Base-by-base conservation (phyloP, 2,797 vertebrate genomes). In the Siniperca obscura region DNA sequence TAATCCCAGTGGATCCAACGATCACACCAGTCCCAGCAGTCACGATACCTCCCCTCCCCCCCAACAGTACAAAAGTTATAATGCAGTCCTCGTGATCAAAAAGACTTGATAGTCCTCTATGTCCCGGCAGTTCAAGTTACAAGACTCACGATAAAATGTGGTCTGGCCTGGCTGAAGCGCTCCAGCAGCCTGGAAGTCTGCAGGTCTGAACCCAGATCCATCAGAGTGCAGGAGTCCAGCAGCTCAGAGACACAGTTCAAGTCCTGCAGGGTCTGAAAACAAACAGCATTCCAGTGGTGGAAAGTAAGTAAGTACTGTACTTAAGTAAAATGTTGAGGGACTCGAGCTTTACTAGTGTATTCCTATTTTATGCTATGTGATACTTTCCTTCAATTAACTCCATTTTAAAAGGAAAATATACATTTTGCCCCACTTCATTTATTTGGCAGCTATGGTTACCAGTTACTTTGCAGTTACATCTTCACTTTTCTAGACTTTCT, bases 171-270 rank as follows among this genome's bases (percentile, higher is more conserved):
- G 50, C 84, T 95, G 90, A 98, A 95, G 70, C 90, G 95, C 68
- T 96, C 92, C 79, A 93, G 93, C 74, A 98, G 92, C 74, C 92
- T 95, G 71, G 93, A 91, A 87, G 91, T 91, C 78, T 92, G 92
- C 81, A 93, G 82, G 67, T 96, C 96, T 77, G 93, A 96, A 79
- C 96, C 97, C 87, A 98, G 95, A 81, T 97, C 96, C 84, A 97
- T 77, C n/a, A 86, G 91, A 67, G 92, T 93, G 62, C 94, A 89
- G n/a, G 96, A 93, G 67, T 92, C 94, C 65, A 98, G 94, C 22
- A 93, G 90, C 55, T 97, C 95, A 60, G 96, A 96, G 74, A 98
- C 93, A 78, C 86, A 84, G 7, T 95, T 93, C 81, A 98, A 86
- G 85, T 95, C 96, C 87, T 86, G 88, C n/a, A 87, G 84, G 46